These are phyloP conservation scores for Cryptocephalus moraei DNA, from an alignment of 2,888 invertebrate genomes.

Conservation along the genomic window DNA sequence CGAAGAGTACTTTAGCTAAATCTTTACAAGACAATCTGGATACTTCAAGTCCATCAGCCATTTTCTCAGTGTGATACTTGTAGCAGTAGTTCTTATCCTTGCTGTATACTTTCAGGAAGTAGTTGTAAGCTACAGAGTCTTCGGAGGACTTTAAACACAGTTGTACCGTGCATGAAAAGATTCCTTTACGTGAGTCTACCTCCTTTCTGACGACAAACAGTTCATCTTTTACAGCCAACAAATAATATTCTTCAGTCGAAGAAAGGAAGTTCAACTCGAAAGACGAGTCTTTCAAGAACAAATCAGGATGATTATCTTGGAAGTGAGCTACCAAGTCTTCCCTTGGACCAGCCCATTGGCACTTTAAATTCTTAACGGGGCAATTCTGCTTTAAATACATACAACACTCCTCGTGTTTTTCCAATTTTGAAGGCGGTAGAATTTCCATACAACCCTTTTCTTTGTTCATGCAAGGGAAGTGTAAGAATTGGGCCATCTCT, in stretches of 20 bases:
- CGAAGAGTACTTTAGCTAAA: constrained; percentile 5
- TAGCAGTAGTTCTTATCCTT: constrained; percentile 7
- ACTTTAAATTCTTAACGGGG: constrained; percentile 16
- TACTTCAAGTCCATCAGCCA: constrained; percentile 6
- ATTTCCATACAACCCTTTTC: constrained; percentile 23
- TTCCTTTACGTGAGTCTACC: constrained; percentile 12
- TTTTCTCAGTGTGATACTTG: constrained; percentile 6
- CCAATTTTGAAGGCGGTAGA: constrained; percentile 14
- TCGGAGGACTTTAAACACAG: constrained; percentile 12
- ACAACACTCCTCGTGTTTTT: constrained; percentile 25
- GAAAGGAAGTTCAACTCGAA: constrained; percentile 26
- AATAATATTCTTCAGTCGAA: constrained; percentile 21
- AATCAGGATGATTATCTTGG: constrained; percentile 18
- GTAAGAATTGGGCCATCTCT: constrained; percentile 21
- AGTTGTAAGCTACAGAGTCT: constrained; percentile 8
- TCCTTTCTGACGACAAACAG: constrained; percentile 25
- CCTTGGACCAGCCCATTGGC: constrained; percentile 26
- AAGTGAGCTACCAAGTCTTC: constrained; percentile 25
- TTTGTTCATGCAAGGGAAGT: constrained; percentile 26
- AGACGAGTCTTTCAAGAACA: constrained; percentile 18
- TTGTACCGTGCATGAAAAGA: constrained; percentile 12
- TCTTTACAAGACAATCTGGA: constrained; percentile 14
- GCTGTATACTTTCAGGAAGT: constrained; percentile 11
- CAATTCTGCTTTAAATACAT: constrained; percentile 22
- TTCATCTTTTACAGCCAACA: constrained; percentile 19